Percentiles rank a stretch among this genome's conserved stretches.
These are phyloP conservation scores for Dipodomys ordii DNA, from an alignment of 2,113 vertebrate species.

Conservation along the genomic window DNA sequence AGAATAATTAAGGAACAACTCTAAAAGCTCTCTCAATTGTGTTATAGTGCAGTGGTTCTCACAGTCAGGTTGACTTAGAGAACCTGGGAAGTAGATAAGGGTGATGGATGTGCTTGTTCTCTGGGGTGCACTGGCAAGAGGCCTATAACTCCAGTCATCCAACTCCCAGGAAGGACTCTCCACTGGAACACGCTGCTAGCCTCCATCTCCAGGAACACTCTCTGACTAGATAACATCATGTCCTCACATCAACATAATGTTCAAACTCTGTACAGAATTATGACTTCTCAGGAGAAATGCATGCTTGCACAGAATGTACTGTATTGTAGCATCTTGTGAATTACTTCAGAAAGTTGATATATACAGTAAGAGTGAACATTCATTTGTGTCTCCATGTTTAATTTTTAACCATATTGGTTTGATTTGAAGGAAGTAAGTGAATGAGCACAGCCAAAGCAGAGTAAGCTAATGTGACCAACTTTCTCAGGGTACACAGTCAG, in stretches of 20 bases:
- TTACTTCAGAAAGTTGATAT: not conserved
- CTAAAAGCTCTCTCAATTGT: not conserved
- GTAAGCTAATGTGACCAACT: not conserved
- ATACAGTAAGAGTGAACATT: not conserved
- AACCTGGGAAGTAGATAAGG: slow-evolving; percentile 25
- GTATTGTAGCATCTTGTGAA: slow-evolving; percentile 23
- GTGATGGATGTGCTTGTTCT: slow-evolving; percentile 51
- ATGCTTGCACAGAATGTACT: slow-evolving; percentile 30
- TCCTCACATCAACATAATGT: slow-evolving; percentile 21
- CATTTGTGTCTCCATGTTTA: not conserved
- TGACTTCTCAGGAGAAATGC: slow-evolving; percentile 16
- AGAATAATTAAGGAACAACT: slow-evolving; percentile 40
- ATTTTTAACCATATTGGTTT: slow-evolving; percentile 31
- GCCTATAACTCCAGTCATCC: not conserved
- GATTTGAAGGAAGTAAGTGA: not conserved
- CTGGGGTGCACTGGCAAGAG: not conserved
- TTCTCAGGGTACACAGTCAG: not conserved
- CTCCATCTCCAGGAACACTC: slow-evolving; percentile 56
- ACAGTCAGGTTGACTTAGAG: slow-evolving; percentile 14
- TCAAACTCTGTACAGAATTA: slow-evolving; percentile 52
- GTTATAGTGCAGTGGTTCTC: slow-evolving; percentile 37
- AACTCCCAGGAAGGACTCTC: slow-evolving; percentile 38
- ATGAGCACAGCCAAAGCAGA: not conserved
- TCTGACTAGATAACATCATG: slow-evolving; percentile 56
- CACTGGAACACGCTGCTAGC: slow-evolving; percentile 63